Base-by-base conservation (phyloP, 1,140 invertebrate species). In the Drosophila melanica region DNA sequence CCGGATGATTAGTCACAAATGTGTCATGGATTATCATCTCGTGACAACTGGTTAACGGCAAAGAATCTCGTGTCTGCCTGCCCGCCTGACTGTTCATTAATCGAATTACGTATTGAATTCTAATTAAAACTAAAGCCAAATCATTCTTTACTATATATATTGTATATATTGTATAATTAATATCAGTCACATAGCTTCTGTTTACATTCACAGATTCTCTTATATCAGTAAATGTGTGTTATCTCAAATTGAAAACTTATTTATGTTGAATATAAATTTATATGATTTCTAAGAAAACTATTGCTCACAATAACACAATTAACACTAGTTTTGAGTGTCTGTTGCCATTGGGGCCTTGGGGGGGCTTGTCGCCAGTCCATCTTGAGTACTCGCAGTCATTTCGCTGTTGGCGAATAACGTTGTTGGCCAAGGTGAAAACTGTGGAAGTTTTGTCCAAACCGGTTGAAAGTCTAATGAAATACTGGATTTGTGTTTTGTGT, bases 391-490 rank as follows among this genome's bases (percentile, higher is more conserved):
- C 27, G 14, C 10, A 30, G 23, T 33, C 54, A 41, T 27, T 57
- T 41, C 37, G 12, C 7, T 23, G 35, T 35, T 35, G 33, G 33
- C 33, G 33, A 35, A 35, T 35, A 35, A 10, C 7, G 8, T 16
- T 30, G 27, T 27, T 33, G 12, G 9, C 30, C 12, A 27, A 57
- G 23, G 55, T 58, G 41, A 45, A 58, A 58, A 45, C 41, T 44
- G 58, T 18, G 41, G 44, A 44, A 44, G 66, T 62, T 20, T 16
- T 33, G 68, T 37, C 18, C 47, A 72, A 65, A 72, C 69, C 42
- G 63, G 69, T 72, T 47, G 39, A 39, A 18, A 37, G 30, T 27
- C 30, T 42, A 14, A 50, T 60, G 47, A 62, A 65, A 50, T 65
- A 57, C 53, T 63, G 16, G 1, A 47, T 33, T 41, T 23, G 35